Evolutionary conservation across 2,888 invertebrate species (phyloP).

Genomic region (Petrophora chlorosata): DNA sequence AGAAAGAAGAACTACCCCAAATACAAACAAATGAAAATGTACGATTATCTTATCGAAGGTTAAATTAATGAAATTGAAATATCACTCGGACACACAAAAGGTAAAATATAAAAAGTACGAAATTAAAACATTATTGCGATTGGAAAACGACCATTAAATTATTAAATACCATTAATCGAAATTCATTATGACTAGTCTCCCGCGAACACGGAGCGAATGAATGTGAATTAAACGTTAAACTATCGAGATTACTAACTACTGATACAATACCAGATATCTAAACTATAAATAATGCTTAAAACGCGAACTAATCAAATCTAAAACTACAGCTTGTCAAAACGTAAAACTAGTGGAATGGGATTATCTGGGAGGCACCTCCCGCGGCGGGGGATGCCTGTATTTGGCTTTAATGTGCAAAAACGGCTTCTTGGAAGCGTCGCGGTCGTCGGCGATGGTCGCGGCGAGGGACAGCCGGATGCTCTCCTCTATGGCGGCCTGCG

Average conservation of each 20-base stretch:
- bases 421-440: conserved; percentile 70
- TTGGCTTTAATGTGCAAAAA: conserved; percentile 89
- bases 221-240: conserved; percentile 43
- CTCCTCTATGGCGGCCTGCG: conserved; percentile 79
- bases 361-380: conserved; percentile 85
- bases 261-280: conserved; percentile 74
- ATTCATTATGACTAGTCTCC: conserved; percentile 69
- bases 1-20: too few species aligned
- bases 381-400: conserved; percentile 87
- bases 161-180: conserved; percentile 37
- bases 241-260: conserved; percentile 41
- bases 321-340: conserved; percentile 45
- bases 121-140: conserved; percentile 49
- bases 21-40: conserved; percentile 24
- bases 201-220: conserved; percentile 51
- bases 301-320: conserved; percentile 41
- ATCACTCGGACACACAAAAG: conserved; percentile 39
- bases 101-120: conserved; percentile 33
- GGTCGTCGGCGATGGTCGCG: conserved; percentile 66
- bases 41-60: conserved; percentile 21
- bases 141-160: conserved; percentile 37
- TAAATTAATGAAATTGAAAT: conserved; percentile 27
- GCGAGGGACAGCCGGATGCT: conserved; percentile 73
- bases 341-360: conserved; percentile 67
- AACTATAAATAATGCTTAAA: conserved; percentile 58